Conservation (phyloP, 2,888 invertebrate species). For the Tolmerus cingulatus region DNA sequence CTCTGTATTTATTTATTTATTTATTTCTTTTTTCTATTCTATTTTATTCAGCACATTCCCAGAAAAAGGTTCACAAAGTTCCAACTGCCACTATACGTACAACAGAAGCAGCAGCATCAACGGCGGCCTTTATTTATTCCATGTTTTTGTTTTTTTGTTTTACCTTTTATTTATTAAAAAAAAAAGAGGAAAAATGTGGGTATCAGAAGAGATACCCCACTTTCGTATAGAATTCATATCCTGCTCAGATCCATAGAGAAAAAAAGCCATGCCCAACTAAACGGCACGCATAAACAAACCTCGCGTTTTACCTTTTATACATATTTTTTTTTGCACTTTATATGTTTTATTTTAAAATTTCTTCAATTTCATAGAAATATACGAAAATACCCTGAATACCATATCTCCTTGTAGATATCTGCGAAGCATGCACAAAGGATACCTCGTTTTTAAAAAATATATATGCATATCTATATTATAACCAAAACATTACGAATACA, state of each 20-base stretch:
- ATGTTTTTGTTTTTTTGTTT: background rate
- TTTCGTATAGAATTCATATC: background rate
- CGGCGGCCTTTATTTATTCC: background rate
- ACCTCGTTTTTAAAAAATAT: background rate
- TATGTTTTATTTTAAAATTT: background rate
- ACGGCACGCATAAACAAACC: conserved; percentile 37
- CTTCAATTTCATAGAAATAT: conserved; percentile 5
- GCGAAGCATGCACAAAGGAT: background rate
- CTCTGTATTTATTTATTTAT: background rate
- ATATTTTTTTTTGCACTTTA: background rate
- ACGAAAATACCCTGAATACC: no score
- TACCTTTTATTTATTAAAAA: background rate
- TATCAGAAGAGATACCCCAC: conserved; percentile 6
- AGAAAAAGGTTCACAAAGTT: conserved; percentile 13
- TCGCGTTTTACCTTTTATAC: background rate
- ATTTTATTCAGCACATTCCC: background rate
- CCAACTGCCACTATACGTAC: background rate
- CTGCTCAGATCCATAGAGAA: background rate
- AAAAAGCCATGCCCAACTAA: background rate
- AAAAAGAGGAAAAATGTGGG: background rate
- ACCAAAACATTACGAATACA: conserved; percentile 13
- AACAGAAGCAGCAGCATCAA: background rate
- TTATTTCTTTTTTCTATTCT: background rate
- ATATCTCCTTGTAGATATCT: background rate
- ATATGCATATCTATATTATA: background rate